phyloP scores from a whole-genome alignment of 2,113 vertebrate genomes.

The Pholis gunnellus region DNA sequence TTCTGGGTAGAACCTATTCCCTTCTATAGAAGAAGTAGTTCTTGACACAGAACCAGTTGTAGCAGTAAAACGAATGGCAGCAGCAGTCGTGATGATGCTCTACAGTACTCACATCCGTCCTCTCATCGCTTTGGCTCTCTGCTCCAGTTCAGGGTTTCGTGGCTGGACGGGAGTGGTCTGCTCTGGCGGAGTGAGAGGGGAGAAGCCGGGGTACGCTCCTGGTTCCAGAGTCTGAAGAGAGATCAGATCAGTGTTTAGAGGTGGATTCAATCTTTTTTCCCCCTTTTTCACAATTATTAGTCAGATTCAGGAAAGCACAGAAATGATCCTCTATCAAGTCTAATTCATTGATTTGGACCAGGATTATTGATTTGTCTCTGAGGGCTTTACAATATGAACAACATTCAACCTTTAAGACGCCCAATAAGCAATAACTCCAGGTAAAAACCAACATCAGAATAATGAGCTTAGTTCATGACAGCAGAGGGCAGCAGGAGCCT shows the following conservation, averaged over 20 bases:
- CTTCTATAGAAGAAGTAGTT: not conserved
- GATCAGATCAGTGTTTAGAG: not conserved
- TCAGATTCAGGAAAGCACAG: not conserved
- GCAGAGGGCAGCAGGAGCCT: slow-evolving; percentile 27
- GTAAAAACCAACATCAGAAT: not conserved
- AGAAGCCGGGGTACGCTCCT: slow-evolving; percentile 87
- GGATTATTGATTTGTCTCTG: not conserved
- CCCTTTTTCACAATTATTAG: not conserved
- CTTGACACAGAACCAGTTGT: not conserved
- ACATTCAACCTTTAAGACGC: not conserved
- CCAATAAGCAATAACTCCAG: not conserved
- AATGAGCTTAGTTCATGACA: not conserved
- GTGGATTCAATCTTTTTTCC: no score
- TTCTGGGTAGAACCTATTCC: not conserved
- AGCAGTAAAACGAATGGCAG: not conserved
- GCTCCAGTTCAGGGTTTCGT: slow-evolving; percentile 93
- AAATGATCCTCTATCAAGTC: not conserved
- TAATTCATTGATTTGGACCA: not conserved
- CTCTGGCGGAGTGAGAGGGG: slow-evolving; percentile 84
- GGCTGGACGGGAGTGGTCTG: slow-evolving; percentile 82
- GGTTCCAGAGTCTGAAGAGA: slow-evolving; percentile 89
- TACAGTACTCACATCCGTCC: slow-evolving; percentile 91
- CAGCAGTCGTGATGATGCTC: not conserved
- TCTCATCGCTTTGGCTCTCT: slow-evolving; percentile 96
- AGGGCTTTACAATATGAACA: not conserved